Conservation (phyloP, 2,888 invertebrate genomes). For the Heterodera filipjevi region DNA sequence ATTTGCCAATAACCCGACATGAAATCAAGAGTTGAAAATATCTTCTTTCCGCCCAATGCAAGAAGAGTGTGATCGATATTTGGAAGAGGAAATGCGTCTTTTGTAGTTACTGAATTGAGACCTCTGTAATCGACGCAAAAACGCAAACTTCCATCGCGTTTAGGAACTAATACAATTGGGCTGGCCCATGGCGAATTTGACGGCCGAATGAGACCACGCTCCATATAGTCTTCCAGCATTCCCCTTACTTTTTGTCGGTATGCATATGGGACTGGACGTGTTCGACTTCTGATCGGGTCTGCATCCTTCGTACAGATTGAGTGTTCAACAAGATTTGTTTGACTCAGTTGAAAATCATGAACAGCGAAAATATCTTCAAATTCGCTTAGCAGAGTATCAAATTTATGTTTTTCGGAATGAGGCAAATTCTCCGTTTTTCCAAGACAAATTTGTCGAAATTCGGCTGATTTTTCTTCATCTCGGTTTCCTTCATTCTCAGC, state of each 20-base stretch:
- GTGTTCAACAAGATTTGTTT: constrained; percentile 28
- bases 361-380: constrained; percentile 34
- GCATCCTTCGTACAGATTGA: neutral
- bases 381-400: neutral
- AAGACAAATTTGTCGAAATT: neutral
- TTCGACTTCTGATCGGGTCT: constrained; percentile 28
- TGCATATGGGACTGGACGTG: constrained; percentile 32
- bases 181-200: constrained; percentile 63
- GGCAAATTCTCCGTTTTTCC: neutral
- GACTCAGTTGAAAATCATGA: constrained; percentile 24
- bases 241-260: constrained; percentile 28
- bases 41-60: no score
- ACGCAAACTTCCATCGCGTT: constrained; percentile 49
- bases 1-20: no score
- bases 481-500: no score
- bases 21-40: no score
- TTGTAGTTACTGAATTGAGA: constrained; percentile 48
- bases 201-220: constrained; percentile 40
- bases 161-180: constrained; percentile 65
- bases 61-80: no score
- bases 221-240: constrained; percentile 28
- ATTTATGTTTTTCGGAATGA: neutral
- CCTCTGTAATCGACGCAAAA: constrained; percentile 53
- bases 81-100: constrained; percentile 34
- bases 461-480: neutral